These are phyloP conservation scores for Porphyrio hochstetteri DNA, from an alignment of 2,113 vertebrate species.

Conservation along the genomic window DNA sequence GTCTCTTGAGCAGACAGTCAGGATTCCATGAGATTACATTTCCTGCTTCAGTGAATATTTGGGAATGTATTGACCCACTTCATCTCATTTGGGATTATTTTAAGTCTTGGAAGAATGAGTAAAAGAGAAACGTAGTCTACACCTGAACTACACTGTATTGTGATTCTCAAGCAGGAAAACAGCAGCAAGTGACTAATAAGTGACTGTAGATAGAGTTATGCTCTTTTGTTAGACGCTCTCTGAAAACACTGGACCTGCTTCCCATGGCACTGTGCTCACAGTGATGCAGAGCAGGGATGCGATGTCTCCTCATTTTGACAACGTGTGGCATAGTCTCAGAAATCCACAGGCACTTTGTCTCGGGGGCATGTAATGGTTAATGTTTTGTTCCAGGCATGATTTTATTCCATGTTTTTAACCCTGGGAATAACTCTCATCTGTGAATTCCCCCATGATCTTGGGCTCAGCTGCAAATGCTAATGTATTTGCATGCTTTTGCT, in stretches of 20 bases:
- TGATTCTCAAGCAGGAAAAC: not conserved
- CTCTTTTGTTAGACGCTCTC: not conserved
- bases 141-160: not conserved
- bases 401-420: not conserved
- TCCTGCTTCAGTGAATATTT: slow-evolving; percentile 38
- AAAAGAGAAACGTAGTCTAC: not conserved
- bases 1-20: not conserved
- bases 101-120: not conserved
- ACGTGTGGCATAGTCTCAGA: not conserved
- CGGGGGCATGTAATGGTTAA: not conserved
- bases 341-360: not conserved
- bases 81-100: slow-evolving; percentile 9
- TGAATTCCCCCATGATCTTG: not conserved
- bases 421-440: not conserved
- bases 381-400: not conserved
- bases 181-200: not conserved
- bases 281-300: not conserved
- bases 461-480: not conserved
- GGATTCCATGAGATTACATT: slow-evolving; percentile 34
- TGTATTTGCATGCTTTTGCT: not conserved
- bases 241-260: not conserved
- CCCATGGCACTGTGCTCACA: not conserved
- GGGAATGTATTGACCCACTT: not conserved
- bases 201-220: not conserved
- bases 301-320: not conserved